Evolutionary conservation across 2,888 invertebrate species (phyloP), one percentile per base, ranked within the genome.

Genomic region (Pristionchus exspectatus): DNA sequence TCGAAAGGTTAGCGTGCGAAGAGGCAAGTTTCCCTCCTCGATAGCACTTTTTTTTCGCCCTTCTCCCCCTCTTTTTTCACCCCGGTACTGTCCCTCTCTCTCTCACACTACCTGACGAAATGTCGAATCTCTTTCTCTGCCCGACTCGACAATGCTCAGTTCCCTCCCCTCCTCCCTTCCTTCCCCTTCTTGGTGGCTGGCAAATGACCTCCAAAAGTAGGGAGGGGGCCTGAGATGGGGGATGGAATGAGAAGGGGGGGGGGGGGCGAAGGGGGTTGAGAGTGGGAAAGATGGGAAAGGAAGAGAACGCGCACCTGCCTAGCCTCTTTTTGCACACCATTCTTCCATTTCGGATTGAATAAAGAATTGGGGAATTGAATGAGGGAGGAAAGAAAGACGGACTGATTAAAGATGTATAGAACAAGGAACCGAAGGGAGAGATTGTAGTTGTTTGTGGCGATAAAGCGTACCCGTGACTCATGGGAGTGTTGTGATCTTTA

Each of bases 81-180:
- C n/a, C 50, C n/a, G 38, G 81, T 54, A 81, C 81, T 81, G 38
- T 81, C 50, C n/a, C 50, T 72, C 77, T 9, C 77, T 7, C n/a
- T 21, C 77, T 77, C 81, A 33, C 33, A 33, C 84, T 21, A 30
- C 27, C 69, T 87, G 87, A 87, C 87, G 87, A 87, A 87, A 87
- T 87, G 38, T 33, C 30, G n/a, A 21, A 16, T 33, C 87, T 30
- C 69, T 18, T 69, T 59, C 69, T 69, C 69, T 38, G 21, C 59
- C 87, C 84, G 56, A 56, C 84, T 56, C 83, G 30, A 44, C n/a
- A 50, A 50, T 56, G 59, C 59, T 84, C 38, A 63, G 84, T 84
- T 63, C 59, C 84, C 33, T 56, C 44, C 12, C 44, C 44, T 50
- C n/a, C n/a, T n/a, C n/a, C n/a, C n/a, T 50, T 83, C 66, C 69